Evolutionary conservation across 2,113 vertebrate genomes (phyloP).

Genomic region (Podilymbus podiceps): DNA sequence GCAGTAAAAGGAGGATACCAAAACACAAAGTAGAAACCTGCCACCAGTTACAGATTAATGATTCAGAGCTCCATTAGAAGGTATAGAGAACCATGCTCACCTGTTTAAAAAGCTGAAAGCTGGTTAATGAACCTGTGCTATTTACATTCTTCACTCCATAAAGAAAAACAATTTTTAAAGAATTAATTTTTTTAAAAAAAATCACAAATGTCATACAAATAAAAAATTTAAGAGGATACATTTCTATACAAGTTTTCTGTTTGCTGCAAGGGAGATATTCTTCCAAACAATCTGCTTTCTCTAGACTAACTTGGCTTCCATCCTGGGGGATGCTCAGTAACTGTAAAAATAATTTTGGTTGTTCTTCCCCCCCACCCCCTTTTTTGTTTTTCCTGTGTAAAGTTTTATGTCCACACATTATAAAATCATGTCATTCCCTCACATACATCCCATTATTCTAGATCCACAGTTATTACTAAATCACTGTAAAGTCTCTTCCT

Average conservation of each 20-base stretch:
- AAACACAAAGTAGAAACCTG: neutral
- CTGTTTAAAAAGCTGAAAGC: neutral
- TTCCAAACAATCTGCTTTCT: neutral
- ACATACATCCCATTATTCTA: neutral
- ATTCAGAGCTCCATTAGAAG: neutral
- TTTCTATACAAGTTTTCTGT: fast-evolving
- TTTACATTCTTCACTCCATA: neutral
- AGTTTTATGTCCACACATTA: neutral
- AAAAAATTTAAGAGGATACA: fast-evolving
- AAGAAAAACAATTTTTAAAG: neutral
- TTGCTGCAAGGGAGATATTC: neutral
- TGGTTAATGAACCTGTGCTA: neutral
- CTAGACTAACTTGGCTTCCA: neutral
- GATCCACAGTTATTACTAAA: neutral
- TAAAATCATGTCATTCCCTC: neutral
- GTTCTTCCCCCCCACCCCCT: no score
- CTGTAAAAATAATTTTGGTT: neutral
- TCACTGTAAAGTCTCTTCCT: neutral
- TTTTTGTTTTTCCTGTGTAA: neutral
- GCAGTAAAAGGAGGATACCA: neutral
- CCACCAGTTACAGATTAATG: neutral
- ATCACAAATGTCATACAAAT: neutral
- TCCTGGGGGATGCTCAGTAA: neutral
- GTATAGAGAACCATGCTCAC: neutral
- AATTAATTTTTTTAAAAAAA: neutral